A percentile compares a stretch with the other conserved stretches of the same genome.
Conservation (phyloP, 2,888 invertebrate species). For the Nemurella pictetii region DNA sequence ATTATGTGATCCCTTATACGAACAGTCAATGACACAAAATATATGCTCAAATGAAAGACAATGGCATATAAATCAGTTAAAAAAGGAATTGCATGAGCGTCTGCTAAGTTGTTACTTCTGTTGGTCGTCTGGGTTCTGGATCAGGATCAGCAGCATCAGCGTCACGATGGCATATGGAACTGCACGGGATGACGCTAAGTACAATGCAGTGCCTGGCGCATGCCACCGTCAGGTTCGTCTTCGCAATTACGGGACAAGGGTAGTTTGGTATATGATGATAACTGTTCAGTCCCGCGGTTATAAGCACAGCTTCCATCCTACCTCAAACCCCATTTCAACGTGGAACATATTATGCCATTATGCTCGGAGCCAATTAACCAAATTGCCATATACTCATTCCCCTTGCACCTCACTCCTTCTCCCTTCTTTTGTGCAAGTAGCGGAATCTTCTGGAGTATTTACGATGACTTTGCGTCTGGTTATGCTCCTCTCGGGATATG, state of each 20-base stretch:
- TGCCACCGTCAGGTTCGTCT: slow-evolving; percentile 1
- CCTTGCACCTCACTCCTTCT: slow-evolving; percentile 13
- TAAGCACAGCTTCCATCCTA: slow-evolving; percentile 19
- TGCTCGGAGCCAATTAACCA: slow-evolving; percentile 43
- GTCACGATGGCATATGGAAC: background rate
- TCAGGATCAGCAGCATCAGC: background rate
- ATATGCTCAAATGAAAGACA: slow-evolving; percentile 56
- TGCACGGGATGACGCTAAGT: slow-evolving; percentile 14
- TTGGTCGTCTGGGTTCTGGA: background rate
- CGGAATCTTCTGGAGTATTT: slow-evolving; percentile 34
- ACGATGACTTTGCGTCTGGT: slow-evolving; percentile 40
- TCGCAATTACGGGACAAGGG: slow-evolving; percentile 3
- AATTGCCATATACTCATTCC: slow-evolving; percentile 38
- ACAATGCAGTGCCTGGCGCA: background rate
- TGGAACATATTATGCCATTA: slow-evolving; percentile 43
- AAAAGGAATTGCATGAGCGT: slow-evolving; percentile 33
- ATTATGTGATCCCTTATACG: slow-evolving; percentile 17
- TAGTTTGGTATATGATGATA: slow-evolving; percentile 13
- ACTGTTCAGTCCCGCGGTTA: slow-evolving; percentile 18
- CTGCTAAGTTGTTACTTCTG: background rate
- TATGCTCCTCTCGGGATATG: slow-evolving; percentile 23
- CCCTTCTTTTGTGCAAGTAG: background rate
- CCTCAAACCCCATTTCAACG: slow-evolving; percentile 27
- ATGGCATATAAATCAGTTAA: slow-evolving; percentile 55
- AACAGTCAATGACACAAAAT: slow-evolving; percentile 47